These are phyloP conservation scores for Sinocyclocheilus anshuiensis DNA, from an alignment of 2,113 vertebrate genomes.

Conservation along the genomic window DNA sequence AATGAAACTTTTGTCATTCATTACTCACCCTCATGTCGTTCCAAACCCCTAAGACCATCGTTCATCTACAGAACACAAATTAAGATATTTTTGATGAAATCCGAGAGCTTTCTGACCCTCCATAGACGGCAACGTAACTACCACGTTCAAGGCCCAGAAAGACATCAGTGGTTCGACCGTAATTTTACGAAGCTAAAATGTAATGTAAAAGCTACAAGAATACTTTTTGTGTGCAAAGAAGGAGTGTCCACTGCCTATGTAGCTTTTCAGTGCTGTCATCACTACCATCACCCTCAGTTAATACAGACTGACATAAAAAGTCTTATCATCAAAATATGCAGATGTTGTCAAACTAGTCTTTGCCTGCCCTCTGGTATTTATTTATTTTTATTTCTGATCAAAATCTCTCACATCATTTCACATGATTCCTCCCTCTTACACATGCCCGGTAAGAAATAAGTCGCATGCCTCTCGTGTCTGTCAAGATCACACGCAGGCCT, in stretches of 20 bases:
- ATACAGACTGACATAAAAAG: background rate
- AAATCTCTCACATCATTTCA: slow-evolving; percentile 20
- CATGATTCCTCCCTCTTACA: background rate
- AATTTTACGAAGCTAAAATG: too few species aligned
- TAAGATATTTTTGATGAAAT: too few species aligned
- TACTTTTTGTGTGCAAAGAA: too few species aligned
- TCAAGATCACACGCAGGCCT: slow-evolving; percentile 27
- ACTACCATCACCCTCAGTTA: background rate
- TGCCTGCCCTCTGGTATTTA: background rate
- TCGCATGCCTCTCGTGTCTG: slow-evolving; percentile 32
- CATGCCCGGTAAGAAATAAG: slow-evolving; percentile 16
- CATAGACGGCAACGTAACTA: too few species aligned
- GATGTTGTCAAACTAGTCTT: slow-evolving; percentile 1
- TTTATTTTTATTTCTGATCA: slow-evolving; percentile 15
- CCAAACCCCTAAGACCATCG: too few species aligned
- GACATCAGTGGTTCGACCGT: too few species aligned
- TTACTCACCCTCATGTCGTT: too few species aligned
- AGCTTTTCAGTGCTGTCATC: background rate
- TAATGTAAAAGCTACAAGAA: too few species aligned
- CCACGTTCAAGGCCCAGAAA: too few species aligned
- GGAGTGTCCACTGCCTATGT: background rate
- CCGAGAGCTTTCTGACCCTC: too few species aligned
- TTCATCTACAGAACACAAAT: too few species aligned
- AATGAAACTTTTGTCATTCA: too few species aligned
- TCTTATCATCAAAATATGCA: background rate